Conservation (phyloP, 2,888 invertebrate species). For the Agrochola lychnidis region DNA sequence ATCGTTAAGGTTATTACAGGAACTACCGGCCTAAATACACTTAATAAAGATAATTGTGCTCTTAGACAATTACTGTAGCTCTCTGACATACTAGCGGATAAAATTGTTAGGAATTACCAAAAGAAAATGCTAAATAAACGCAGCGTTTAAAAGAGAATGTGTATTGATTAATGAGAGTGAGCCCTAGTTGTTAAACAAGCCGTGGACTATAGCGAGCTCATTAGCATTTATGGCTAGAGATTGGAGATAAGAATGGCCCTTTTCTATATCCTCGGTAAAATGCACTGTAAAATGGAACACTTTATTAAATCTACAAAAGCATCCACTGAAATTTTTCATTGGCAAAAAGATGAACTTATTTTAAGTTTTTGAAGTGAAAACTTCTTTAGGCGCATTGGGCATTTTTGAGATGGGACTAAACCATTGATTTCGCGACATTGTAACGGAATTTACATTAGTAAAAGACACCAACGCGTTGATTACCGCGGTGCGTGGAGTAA, state of each 20-base stretch:
- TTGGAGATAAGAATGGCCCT: slow-evolving; percentile 66
- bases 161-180: slow-evolving; percentile 82
- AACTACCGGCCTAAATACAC: slow-evolving; percentile 70
- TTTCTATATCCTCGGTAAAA: slow-evolving; percentile 56
- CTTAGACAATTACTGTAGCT: slow-evolving; percentile 69
- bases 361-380: no score
- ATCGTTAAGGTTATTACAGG: slow-evolving; percentile 66
- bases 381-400: no score
- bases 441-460: no score
- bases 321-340: background rate
- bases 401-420: no score
- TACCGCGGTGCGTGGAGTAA: no score
- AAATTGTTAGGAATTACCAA: slow-evolving; percentile 69
- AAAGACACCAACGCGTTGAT: no score
- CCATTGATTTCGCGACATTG: no score
- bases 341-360: background rate
- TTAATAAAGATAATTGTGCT: slow-evolving; percentile 72
- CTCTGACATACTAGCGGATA: slow-evolving; percentile 65
- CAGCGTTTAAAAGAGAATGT: slow-evolving; percentile 70
- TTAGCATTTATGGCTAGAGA: slow-evolving; percentile 74
- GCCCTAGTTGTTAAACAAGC: slow-evolving; percentile 83
- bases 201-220: slow-evolving; percentile 80
- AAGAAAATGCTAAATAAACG: slow-evolving; percentile 63
- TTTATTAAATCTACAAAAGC: background rate
- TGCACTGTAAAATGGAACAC: slow-evolving; percentile 12